These are phyloP conservation scores for Limulus polyphemus DNA, from an alignment of 2,888 invertebrate species.

Conservation along the genomic window DNA sequence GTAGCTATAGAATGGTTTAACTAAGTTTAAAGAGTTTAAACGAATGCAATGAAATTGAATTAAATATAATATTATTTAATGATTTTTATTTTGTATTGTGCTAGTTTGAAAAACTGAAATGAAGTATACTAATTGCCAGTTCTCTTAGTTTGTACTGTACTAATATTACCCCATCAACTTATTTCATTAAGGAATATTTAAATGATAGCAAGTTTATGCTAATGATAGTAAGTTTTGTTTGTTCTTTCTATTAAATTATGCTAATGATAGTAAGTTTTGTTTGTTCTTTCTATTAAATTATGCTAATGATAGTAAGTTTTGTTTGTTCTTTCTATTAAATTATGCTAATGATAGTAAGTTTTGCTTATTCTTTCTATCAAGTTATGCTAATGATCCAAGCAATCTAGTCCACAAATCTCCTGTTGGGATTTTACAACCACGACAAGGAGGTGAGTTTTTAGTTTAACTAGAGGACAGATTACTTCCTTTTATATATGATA, in stretches of 20 bases:
- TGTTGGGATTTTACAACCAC: constrained; percentile 68
- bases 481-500: neutral
- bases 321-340: neutral
- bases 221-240: neutral
- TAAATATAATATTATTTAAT: too few species aligned
- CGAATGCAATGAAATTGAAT: too few species aligned
- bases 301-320: neutral
- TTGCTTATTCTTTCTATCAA: constrained; percentile 27
- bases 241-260: neutral
- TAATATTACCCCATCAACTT: too few species aligned
- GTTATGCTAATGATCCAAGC: constrained; percentile 52
- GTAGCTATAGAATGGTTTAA: too few species aligned
- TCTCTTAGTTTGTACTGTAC: too few species aligned
- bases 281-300: neutral
- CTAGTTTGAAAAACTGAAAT: too few species aligned
- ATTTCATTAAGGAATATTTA: too few species aligned
- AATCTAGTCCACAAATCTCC: constrained; percentile 75
- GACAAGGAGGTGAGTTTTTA: constrained; percentile 53
- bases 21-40: too few species aligned
- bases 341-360: constrained; percentile 1
- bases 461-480: neutral
- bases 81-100: too few species aligned
- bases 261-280: neutral
- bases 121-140: too few species aligned
- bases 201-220: neutral